Conservation (phyloP, 2,113 vertebrate genomes). For the Dicaeum eximium region DNA sequence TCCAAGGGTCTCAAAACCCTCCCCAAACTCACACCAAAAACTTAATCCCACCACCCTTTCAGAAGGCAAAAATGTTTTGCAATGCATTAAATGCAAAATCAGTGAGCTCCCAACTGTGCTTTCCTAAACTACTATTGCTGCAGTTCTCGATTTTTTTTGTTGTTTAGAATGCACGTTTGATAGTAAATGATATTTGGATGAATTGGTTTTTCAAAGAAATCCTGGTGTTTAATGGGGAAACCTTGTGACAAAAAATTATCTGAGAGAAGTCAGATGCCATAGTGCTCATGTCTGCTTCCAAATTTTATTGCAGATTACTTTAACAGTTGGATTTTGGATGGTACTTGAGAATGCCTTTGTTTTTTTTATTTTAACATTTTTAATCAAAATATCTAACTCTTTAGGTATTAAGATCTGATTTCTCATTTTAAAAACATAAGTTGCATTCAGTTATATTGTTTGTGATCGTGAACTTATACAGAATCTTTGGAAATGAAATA, state of each 20-base stretch:
- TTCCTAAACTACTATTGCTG: not conserved
- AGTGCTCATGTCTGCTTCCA: not conserved
- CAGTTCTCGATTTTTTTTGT: not conserved
- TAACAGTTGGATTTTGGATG: not conserved
- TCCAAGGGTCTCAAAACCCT: not conserved
- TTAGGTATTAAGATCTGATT: not conserved
- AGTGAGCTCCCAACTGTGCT: not conserved
- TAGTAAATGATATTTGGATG: not conserved
- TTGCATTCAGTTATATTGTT: not conserved
- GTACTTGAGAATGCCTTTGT: not conserved
- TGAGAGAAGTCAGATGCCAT: not conserved
- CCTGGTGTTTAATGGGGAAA: not conserved
- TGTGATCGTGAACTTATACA: not conserved
- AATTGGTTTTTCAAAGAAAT: not conserved
- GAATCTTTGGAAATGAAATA: not conserved
- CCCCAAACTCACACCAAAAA: not conserved
- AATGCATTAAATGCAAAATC: not conserved
- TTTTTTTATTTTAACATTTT: not conserved
- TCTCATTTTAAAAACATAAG: not conserved
- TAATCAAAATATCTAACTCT: not conserved
- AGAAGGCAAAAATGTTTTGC: conserved; percentile 38
- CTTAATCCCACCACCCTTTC: not conserved
- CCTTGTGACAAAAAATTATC: not conserved
- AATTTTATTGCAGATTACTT: not conserved
- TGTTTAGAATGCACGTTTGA: not conserved